Evolutionary conservation across 2,888 invertebrate genomes (phyloP).

Genomic region (Lasioglossum zephyrum): DNA sequence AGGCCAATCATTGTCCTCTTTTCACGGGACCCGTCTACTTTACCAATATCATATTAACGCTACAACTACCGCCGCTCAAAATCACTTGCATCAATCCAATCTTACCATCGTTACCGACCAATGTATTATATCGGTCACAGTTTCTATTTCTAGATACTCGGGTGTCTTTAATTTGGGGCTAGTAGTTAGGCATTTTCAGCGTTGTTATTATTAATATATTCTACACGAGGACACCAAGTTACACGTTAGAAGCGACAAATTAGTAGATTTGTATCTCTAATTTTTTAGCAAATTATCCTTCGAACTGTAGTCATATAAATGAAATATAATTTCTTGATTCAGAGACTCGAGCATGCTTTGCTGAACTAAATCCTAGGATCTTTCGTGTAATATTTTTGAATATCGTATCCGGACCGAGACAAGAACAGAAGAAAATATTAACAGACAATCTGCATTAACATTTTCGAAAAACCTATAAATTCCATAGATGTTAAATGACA

Average conservation of each 20-base stretch:
- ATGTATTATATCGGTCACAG: slow-evolving; percentile 3
- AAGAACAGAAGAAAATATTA: neutral
- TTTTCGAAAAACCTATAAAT: neutral
- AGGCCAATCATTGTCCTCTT: slow-evolving; percentile 59
- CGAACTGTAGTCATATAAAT: neutral
- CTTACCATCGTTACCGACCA: neutral
- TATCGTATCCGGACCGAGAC: neutral
- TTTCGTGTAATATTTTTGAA: neutral
- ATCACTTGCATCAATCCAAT: slow-evolving; percentile 6
- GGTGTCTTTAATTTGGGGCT: neutral
- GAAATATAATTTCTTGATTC: neutral
- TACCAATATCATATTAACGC: slow-evolving; percentile 29
- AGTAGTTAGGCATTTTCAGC: neutral
- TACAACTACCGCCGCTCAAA: neutral
- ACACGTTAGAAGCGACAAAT: neutral
- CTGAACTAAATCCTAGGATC: neutral
- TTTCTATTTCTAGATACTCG: neutral
- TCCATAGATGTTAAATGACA: neutral
- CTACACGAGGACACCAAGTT: neutral
- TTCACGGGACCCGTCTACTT: slow-evolving; percentile 28
- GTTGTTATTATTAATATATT: neutral
- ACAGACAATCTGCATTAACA: too few relatives aligned
- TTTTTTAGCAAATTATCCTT: neutral
- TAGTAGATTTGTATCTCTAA: neutral
- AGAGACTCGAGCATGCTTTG: neutral